Conservation (phyloP, 2,797 vertebrate species). For the Oreochromis grahami region DNA sequence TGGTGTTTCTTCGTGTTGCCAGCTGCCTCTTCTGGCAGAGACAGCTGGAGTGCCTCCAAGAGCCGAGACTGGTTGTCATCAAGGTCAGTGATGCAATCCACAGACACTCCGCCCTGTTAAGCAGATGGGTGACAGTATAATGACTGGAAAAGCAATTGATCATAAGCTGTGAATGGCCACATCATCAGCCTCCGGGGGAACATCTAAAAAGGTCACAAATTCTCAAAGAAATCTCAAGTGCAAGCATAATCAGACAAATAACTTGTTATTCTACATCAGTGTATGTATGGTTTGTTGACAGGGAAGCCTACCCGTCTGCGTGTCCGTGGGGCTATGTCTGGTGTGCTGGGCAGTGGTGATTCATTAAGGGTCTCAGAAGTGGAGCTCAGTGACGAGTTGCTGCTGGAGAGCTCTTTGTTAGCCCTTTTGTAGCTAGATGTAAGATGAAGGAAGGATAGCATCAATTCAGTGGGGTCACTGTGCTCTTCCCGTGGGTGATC, state of each 20-base stretch:
- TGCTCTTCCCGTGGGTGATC: slow-evolving; percentile 86
- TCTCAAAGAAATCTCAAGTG: not conserved
- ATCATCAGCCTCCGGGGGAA: not conserved
- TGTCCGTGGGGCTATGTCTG: slow-evolving; percentile 82
- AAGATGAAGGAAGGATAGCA: slow-evolving; percentile 88
- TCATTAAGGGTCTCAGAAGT: slow-evolving; percentile 91
- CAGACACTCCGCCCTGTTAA: slow-evolving; percentile 93
- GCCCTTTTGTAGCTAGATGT: slow-evolving; percentile 80
- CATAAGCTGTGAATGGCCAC: not conserved
- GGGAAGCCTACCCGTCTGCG: slow-evolving; percentile 85
- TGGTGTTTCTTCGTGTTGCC: slow-evolving; percentile 88
- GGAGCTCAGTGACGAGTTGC: slow-evolving; percentile 97
- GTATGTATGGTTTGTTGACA: not conserved
- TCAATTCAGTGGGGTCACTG: slow-evolving; percentile 85
- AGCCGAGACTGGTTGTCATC: slow-evolving; percentile 94
- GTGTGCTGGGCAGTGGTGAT: slow-evolving; percentile 80
- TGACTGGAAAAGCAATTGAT: not conserved
- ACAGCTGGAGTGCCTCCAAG: slow-evolving; percentile 95
- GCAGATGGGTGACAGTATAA: slow-evolving; percentile 41
- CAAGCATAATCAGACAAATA: not conserved
- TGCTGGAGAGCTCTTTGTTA: slow-evolving; percentile 96
- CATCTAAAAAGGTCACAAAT: slow-evolving; percentile 1
- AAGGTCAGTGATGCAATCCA: slow-evolving; percentile 98
- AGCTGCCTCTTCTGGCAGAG: slow-evolving; percentile 86
- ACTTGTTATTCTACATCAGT: not conserved